These are phyloP conservation scores for Chironomus tentans DNA, from an alignment of 2,888 invertebrate species.

Conservation along the genomic window DNA sequence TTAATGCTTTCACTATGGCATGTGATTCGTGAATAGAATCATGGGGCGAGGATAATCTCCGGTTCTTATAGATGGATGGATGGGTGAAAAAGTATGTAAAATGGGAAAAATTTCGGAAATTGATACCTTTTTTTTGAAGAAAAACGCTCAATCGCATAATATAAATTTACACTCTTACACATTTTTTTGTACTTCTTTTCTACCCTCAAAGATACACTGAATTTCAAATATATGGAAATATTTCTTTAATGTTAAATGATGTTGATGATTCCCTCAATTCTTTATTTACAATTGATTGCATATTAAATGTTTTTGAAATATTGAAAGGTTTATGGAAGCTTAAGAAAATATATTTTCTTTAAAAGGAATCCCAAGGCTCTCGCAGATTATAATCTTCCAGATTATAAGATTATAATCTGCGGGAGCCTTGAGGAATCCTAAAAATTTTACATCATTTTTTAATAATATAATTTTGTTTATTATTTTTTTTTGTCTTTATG, in stretches of 20 bases:
- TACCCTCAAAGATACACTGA: background rate
- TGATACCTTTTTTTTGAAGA: slow-evolving; percentile 20
- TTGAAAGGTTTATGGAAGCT: background rate
- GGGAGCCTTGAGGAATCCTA: no score
- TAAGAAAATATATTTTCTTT: no score
- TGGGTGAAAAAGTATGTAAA: background rate
- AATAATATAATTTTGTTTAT: no score
- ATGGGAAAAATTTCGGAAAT: slow-evolving; percentile 22
- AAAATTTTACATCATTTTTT: no score
- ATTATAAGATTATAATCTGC: no score
- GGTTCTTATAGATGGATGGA: background rate
- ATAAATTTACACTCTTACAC: background rate
- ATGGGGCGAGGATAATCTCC: slow-evolving; percentile 24
- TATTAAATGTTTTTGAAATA: background rate
- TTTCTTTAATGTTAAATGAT: background rate
- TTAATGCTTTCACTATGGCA: background rate
- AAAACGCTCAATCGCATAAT: background rate
- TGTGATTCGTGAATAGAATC: background rate
- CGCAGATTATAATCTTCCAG: no score
- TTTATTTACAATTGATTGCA: background rate
- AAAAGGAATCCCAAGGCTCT: no score
- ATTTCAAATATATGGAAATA: background rate
- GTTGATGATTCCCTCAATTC: background rate
- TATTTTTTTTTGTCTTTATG: no score
- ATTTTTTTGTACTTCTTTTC: background rate